These are phyloP conservation scores for Athalia circularis DNA, from an alignment of 2,888 invertebrate species.

Conservation along the genomic window DNA sequence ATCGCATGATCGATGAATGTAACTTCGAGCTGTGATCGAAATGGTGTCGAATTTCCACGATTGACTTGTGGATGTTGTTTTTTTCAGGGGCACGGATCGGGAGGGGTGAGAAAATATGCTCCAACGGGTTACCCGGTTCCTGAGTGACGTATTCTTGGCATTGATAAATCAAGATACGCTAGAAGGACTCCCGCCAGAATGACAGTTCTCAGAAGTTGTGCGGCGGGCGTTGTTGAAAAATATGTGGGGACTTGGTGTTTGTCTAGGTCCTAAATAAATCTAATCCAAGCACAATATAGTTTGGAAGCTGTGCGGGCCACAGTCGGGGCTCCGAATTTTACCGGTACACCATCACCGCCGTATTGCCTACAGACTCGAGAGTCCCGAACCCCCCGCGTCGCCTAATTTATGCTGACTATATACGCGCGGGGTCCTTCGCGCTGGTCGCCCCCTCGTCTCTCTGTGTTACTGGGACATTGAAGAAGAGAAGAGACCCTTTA, in stretches of 20 bases:
- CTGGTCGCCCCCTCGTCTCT: slow-evolving; percentile 37
- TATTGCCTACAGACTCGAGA: slow-evolving; percentile 50
- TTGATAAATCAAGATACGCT: slow-evolving; percentile 38
- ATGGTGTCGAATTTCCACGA: too few relatives aligned
- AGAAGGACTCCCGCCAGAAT: slow-evolving; percentile 25
- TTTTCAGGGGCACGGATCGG: neutral
- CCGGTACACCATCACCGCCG: slow-evolving; percentile 36
- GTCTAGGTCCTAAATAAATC: slow-evolving; percentile 65
- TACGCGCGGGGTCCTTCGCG: slow-evolving; percentile 45
- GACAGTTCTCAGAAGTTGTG: slow-evolving; percentile 43
- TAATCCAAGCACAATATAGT: slow-evolving; percentile 63
- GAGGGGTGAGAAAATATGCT: neutral
- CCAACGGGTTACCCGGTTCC: neutral
- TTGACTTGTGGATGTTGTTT: too few relatives aligned
- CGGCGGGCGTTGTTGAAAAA: slow-evolving; percentile 50
- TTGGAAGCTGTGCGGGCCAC: slow-evolving; percentile 50
- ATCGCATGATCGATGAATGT: too few relatives aligned
- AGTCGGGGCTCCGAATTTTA: slow-evolving; percentile 40
- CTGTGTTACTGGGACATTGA: slow-evolving; percentile 47
- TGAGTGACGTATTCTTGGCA: slow-evolving; percentile 30
- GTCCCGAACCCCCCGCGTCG: slow-evolving; percentile 61
- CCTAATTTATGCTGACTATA: slow-evolving; percentile 60
- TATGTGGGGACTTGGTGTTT: slow-evolving; percentile 63
- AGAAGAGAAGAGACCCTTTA: neutral
- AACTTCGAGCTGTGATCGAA: too few relatives aligned